Evolutionary conservation across 2,113 vertebrate species (phyloP), one percentile per base, ranked within the genome.

Genomic region (Bubalus kerabau): DNA sequence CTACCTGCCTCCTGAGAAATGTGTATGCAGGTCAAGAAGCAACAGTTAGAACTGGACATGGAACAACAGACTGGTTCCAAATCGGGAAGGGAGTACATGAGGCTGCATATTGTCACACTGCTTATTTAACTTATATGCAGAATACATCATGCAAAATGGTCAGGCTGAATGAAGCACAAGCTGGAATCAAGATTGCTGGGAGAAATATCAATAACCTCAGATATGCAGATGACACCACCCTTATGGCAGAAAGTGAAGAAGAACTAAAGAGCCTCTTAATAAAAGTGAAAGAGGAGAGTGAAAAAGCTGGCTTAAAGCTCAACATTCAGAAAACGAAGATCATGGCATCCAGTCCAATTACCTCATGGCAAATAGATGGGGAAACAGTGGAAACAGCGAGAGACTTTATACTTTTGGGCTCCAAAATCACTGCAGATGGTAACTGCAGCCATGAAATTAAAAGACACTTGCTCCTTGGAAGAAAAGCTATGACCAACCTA

Each of bases 71-170:
- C 30, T n/a, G 1, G 30, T 17, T 64, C 62, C 62, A 64, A n/a
- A n/a, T n/a, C 0, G 1, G 62, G 30, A 64, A 64, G n/a, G 62
- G 30, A 64, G 30, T 64, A n/a, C 7, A 1, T 8, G 3, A 64
- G 7, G 30, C 62, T 64, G 7, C 1, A 64, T n/a, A 17, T n/a
- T n/a, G 15, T 64, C 62, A 64, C 62, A 28, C 60, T 64, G 62
- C 7, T 64, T 64, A 64, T 64, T 64, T 64, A 64, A n/a, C 30
- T 17, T 64, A 17, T 64, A 64, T 64, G 62, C 62, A 64, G 30
- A n/a, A 1, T 64, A 64, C 30, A 64, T 64, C 62, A n/a, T 17
- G 62, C 1, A 2, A 16, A 64, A 64, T 17, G 43, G 62, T 15
- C 3, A 16, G 3, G 62, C 62, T 64, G 15, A n/a, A 64, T 17